Evolutionary conservation across 2,888 invertebrate species (phyloP).

Genomic region (Nebria brevicollis): DNA sequence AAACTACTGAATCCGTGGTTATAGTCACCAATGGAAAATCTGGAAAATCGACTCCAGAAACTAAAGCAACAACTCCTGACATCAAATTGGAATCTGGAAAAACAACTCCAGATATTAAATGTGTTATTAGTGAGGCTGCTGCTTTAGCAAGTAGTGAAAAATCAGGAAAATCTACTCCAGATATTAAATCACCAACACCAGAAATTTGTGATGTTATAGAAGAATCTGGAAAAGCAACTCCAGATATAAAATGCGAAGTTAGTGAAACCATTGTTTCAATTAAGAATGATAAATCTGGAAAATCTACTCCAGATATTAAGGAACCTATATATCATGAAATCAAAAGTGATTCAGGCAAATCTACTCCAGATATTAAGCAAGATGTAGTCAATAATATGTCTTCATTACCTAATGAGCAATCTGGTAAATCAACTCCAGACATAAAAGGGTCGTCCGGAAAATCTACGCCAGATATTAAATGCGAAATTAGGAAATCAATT

Average conservation of each 20-base stretch:
- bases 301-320: conserved; percentile 54
- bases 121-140: conserved; percentile 32
- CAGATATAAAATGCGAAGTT: conserved; percentile 13
- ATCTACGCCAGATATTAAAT: conserved; percentile 6
- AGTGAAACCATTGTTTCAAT: conserved; percentile 50
- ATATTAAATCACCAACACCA: conserved; percentile 15
- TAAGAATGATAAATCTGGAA: conserved; percentile 62
- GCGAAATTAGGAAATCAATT: background rate
- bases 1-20: conserved; percentile 49
- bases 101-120: background rate
- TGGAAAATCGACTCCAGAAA: conserved; percentile 2
- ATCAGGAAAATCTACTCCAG: conserved; percentile 9
- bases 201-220: background rate
- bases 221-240: conserved; percentile 14
- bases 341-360: background rate
- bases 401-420: conserved; percentile 49
- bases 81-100: background rate
- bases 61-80: background rate
- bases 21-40: conserved; percentile 49
- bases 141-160: conserved; percentile 16
- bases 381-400: background rate
- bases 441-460: background rate
- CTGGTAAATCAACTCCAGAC: conserved; percentile 4
- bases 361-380: conserved; percentile 45
- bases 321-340: conserved; percentile 57